Conservation (phyloP, 2,888 invertebrate species). For the Meta bourneti region DNA sequence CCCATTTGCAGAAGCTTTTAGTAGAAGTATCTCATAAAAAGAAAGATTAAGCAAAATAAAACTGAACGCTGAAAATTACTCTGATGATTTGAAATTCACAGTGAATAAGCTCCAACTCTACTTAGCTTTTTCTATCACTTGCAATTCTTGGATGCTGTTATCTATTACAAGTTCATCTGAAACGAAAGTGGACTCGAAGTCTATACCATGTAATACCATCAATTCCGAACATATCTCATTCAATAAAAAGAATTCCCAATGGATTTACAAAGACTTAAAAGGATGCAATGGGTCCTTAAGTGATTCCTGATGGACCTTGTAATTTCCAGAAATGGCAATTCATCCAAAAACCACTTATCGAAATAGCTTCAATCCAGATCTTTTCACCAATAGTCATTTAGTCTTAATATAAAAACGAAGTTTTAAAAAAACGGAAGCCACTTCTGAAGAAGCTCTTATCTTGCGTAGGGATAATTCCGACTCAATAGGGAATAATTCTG, state of each 20-base stretch:
- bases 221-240: background rate
- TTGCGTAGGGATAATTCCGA: slow-evolving; percentile 26
- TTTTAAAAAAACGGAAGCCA: slow-evolving; percentile 4
- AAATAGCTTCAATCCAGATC: background rate
- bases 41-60: too few relatives aligned
- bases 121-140: too few relatives aligned
- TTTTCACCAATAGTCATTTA: background rate
- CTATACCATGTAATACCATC: too few relatives aligned
- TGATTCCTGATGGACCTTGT: background rate
- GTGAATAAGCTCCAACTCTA: too few relatives aligned
- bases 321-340: background rate
- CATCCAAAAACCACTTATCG: background rate
- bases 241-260: background rate
- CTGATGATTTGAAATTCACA: too few relatives aligned
- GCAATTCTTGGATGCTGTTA: too few relatives aligned
- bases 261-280: background rate
- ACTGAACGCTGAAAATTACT: too few relatives aligned
- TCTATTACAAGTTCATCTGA: background rate
- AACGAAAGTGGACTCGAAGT: background rate
- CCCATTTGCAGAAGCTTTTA: too few relatives aligned
- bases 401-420: background rate
- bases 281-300: background rate
- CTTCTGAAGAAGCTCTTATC: slow-evolving; percentile 16
- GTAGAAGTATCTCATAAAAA: too few relatives aligned
- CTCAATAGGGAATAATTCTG: slow-evolving; percentile 31